These are phyloP conservation scores for Sylvietta virens DNA, from an alignment of 2,113 vertebrate genomes.

Conservation along the genomic window DNA sequence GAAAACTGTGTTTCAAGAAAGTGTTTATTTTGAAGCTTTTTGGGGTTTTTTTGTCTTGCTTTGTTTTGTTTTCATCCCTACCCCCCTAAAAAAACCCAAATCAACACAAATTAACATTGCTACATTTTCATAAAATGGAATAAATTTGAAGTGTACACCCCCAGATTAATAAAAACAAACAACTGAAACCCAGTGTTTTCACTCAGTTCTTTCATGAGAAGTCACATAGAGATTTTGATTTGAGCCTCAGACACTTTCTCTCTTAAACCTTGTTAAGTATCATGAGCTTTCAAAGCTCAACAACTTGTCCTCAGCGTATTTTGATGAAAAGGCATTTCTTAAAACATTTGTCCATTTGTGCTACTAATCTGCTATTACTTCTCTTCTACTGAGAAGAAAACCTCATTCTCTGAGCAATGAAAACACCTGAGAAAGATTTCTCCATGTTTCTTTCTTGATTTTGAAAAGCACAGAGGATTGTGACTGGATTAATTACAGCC, in stretches of 20 bases:
- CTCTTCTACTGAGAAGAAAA: not conserved
- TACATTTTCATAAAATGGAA: not conserved
- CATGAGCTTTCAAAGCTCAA: not conserved
- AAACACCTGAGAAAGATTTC: not conserved
- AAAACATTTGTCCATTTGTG: not conserved
- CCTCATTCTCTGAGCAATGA: not conserved
- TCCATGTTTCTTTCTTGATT: not conserved
- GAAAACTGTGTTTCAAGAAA: not conserved
- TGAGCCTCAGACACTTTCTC: not conserved
- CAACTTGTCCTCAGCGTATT: not conserved
- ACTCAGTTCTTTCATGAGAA: not conserved
- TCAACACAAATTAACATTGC: not conserved
- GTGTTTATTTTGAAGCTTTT: not conserved
- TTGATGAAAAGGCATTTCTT: not conserved
- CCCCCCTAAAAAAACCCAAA: not conserved
- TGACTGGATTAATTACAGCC: not conserved
- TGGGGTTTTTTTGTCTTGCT: not conserved
- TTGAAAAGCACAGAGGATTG: not conserved
- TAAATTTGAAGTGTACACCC: not conserved
- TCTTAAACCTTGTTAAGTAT: not conserved
- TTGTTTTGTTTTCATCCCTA: not conserved
- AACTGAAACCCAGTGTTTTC: not conserved
- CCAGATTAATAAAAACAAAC: not conserved
- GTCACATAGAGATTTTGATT: not conserved
- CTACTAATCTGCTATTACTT: not conserved